A percentile compares a stretch with the other conserved stretches of the same genome.
phyloP scores from a whole-genome alignment of 2,888 invertebrate genomes.

The Priocnemis perturbator region DNA sequence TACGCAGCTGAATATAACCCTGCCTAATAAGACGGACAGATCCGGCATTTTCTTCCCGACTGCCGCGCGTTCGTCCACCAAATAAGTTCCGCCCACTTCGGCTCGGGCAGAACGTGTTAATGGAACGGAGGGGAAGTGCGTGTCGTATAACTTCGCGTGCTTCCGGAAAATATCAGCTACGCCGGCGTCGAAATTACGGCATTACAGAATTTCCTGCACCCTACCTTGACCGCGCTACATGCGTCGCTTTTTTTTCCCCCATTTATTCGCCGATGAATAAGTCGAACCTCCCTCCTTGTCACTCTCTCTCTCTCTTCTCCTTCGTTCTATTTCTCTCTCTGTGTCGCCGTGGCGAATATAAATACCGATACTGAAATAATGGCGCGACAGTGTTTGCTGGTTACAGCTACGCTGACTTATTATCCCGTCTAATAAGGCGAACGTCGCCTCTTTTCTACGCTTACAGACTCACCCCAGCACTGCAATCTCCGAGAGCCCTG shows the following conservation, averaged over 20 bases:
- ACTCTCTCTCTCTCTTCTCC: too few relatives aligned
- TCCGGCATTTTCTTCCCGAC: too few relatives aligned
- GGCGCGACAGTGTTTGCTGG: conserved; percentile 22
- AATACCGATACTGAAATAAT: conserved; percentile 47
- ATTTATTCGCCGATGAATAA: background rate
- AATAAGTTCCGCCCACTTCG: too few relatives aligned
- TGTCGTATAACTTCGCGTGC: background rate
- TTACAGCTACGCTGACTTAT: conserved; percentile 22
- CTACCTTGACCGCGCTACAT: too few relatives aligned
- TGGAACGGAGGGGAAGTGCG: background rate
- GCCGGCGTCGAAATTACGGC: too few relatives aligned
- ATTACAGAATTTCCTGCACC: too few relatives aligned
- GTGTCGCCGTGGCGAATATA: conserved; percentile 37
- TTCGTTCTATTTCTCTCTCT: conserved; percentile 3
- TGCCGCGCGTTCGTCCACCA: background rate
- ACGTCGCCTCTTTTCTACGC: background rate
- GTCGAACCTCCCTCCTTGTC: background rate
- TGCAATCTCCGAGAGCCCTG: background rate
- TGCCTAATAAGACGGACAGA: conserved; percentile 39
- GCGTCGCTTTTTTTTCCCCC: too few relatives aligned
- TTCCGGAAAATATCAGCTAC: background rate
- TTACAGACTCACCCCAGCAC: background rate
- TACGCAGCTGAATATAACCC: conserved; percentile 47
- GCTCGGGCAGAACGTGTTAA: too few relatives aligned
- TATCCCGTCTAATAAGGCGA: background rate